Base-by-base conservation (phyloP, 2,113 vertebrate genomes). In the Sinosuthora webbiana region DNA sequence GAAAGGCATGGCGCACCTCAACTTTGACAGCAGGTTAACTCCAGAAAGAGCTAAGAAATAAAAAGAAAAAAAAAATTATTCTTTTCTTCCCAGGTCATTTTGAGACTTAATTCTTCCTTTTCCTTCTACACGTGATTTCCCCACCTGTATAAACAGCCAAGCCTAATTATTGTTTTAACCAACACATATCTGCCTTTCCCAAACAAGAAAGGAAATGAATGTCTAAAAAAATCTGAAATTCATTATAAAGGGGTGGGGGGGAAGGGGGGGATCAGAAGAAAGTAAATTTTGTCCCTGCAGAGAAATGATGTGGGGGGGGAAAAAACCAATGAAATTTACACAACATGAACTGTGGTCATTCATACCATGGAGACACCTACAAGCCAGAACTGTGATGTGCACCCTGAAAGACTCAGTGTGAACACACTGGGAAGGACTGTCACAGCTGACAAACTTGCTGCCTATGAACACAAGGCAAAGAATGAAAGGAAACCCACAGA, bases 121-220 rank as follows among this genome's bases (percentile, higher is more conserved):
- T 86, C 45, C 49, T 77, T 77, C 42, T 47, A 69, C 56, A 74
- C 3, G 12, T 37, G 63, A 31, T 41, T 87, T 81, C 64, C 71
- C 60, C 84, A 89, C 55, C 84, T 95, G 83, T 82, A 93, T 55
- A 89, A 95, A 94, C 69, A 96, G 56, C 11, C 78, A 81, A 80
- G 64, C 50, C 68, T 73, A 60, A 76, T 56, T 73, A 92, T 33
- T 92, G 59, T 74, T 95, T 70, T 83, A 89, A n/a, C 80, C 44
- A 82, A 91, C 39, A 71, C 42, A 1, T 81, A 91, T 75, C 69
- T 87, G 87, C 52, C 91, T 82, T 89, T 71, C 44, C 69, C 77
- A 95, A 91, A 91, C 44, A 69, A 78, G 44, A 81, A 89, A 82
- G 89, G 47, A 91, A 94, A 85, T 33, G 2, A 68, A 70, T 15